phyloP scores from a whole-genome alignment of 2,888 invertebrate species.

The Druceiella hillmani region DNA sequence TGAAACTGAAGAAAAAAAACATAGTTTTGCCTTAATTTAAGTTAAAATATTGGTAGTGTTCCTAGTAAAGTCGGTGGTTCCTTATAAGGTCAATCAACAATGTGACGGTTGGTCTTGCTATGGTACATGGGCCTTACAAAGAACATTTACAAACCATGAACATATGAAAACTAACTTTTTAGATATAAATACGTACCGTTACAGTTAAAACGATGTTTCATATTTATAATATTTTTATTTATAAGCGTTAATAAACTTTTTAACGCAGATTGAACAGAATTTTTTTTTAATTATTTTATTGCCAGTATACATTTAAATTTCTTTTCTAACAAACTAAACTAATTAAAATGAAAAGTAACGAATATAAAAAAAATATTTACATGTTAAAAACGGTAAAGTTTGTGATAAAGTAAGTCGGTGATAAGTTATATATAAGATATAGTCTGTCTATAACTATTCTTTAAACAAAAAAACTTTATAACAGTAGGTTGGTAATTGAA shows the following conservation, averaged over 20 bases:
- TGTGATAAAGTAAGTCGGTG: too few species aligned
- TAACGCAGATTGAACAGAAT: conserved; percentile 9
- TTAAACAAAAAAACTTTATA: too few species aligned
- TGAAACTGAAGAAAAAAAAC: conserved; percentile 17
- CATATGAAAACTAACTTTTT: conserved; percentile 7
- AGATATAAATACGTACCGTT: too few species aligned
- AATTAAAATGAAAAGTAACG: too few species aligned
- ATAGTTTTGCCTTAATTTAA: conserved; percentile 18
- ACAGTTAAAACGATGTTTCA: conserved; percentile 9
- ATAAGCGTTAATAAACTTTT: conserved; percentile 10
- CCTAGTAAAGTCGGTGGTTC: conserved; percentile 23
- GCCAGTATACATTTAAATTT: too few species aligned
- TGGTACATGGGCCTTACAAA: conserved; percentile 14
- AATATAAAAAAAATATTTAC: too few species aligned
- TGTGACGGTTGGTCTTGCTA: conserved; percentile 22
- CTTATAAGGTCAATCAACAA: conserved; percentile 24
- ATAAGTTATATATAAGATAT: too few species aligned
- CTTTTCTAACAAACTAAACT: too few species aligned
- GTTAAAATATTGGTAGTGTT: conserved; percentile 22
- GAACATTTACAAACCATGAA: conserved; percentile 11
- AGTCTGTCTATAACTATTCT: too few species aligned
- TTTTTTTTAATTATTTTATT: conserved; percentile 10
- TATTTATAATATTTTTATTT: conserved; percentile 10
- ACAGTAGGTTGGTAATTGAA: too few species aligned
- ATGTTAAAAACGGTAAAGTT: too few species aligned